phyloP scores from a whole-genome alignment of 1,140 invertebrate genomes.

The Panulirus ornatus region DNA sequence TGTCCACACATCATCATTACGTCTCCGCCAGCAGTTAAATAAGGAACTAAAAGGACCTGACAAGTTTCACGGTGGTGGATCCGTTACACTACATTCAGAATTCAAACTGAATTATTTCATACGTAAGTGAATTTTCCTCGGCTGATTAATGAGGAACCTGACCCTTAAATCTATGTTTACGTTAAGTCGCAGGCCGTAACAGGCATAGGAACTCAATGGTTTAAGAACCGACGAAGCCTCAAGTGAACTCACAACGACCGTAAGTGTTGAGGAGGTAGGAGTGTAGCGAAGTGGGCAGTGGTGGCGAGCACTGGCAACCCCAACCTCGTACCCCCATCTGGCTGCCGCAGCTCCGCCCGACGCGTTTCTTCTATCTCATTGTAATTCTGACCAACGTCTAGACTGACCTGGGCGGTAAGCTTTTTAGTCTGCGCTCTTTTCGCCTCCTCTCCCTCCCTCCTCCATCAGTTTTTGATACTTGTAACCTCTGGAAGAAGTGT shows the following conservation, averaged over 20 bases:
- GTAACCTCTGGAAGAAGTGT: conserved; percentile 19
- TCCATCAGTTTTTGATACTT: conserved; percentile 36
- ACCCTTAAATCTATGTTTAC: not conserved
- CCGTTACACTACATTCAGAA: no score
- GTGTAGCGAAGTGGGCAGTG: not conserved
- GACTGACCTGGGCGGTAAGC: conserved; percentile 73
- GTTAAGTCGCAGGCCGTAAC: not conserved
- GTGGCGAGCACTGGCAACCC: conserved; percentile 50
- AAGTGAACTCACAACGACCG: not conserved
- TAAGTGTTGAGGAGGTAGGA: not conserved
- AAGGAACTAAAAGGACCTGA: not conserved
- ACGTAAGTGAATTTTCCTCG: not conserved
- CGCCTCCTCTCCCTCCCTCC: conserved; percentile 49
- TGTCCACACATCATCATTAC: not conserved
- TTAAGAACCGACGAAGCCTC: not conserved
- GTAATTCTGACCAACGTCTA: conserved; percentile 74
- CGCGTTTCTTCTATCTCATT: conserved; percentile 72
- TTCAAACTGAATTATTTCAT: not conserved
- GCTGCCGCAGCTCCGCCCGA: conserved; percentile 65
- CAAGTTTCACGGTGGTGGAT: no score
- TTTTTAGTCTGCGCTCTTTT: conserved; percentile 69
- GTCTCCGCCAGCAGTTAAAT: not conserved
- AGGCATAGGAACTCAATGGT: not conserved
- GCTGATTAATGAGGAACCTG: not conserved
- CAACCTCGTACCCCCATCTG: conserved; percentile 60